Conservation (phyloP, 2,888 invertebrate genomes). For the Xiphydria camelus region DNA sequence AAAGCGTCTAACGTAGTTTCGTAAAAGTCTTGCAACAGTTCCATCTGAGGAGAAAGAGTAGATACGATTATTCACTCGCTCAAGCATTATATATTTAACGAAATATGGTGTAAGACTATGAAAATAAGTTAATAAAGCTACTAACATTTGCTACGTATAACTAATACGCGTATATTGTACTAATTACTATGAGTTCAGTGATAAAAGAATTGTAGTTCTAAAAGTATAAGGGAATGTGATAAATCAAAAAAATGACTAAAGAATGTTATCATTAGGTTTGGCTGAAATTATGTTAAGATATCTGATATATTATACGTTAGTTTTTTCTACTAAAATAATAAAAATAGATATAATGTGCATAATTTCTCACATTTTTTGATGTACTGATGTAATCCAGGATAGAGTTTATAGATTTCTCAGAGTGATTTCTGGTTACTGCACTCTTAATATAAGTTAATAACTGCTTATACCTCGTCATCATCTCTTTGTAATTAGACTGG, state of each 20-base stretch:
- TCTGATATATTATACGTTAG: too few species aligned
- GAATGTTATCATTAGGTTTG: too few species aligned
- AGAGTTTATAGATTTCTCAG: constrained; percentile 99
- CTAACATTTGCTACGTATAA: neutral
- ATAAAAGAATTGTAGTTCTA: too few species aligned
- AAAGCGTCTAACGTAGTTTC: constrained; percentile 93
- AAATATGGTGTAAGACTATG: neutral
- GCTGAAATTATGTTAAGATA: too few species aligned
- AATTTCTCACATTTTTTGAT: constrained; percentile 86
- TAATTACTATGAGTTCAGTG: constrained; percentile 6
- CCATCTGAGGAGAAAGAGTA: constrained; percentile 78
- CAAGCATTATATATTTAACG: neutral
- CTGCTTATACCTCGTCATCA: constrained; percentile 95
- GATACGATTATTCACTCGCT: neutral
- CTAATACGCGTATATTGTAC: neutral
- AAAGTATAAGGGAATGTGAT: neutral
- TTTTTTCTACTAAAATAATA: too few species aligned
- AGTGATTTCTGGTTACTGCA: constrained; percentile 98
- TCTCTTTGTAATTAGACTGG: constrained; percentile 89
- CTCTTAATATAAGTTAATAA: constrained; percentile 97
- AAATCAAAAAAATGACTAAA: constrained; percentile 6
- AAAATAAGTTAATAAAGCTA: neutral
- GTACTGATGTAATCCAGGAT: constrained; percentile 99
- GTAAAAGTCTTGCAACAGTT: constrained; percentile 96
- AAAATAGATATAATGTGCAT: constrained; percentile 11